Base-by-base conservation (phyloP, 2,888 invertebrate genomes). In the Ochropleura plecta region DNA sequence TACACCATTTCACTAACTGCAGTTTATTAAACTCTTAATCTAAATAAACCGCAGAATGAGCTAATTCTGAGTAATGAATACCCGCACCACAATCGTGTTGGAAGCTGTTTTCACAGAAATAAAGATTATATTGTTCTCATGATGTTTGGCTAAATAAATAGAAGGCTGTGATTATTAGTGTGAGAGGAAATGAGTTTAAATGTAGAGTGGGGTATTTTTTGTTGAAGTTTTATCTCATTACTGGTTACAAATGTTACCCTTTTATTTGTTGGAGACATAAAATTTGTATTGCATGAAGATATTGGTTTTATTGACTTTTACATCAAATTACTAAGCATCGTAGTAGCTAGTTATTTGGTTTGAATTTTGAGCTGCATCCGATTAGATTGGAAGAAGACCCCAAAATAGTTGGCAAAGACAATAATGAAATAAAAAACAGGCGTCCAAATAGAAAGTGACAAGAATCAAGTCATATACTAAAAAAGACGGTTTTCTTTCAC, bases 11-110 rank as follows among this genome's bases (percentile, higher is more conserved):
- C 48, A 65, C 65, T 72, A 79, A 76, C 79, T 73, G 30, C 48
- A 73, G 73, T 76, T 83, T 73, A 78, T 69, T 78, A 66, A 70
- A 85, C 64, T 76, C 66, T 42, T 66, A 69, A 78, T 86, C 75
- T 77, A 69, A 70, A 85, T 76, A n/a, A 80, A 78, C 68, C 20
- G 60, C 9, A 75, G 63, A 64, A 44, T 20, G 55, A 51, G 18
- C n/a, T 2, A 42, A 44, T n/a, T n/a, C 12, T 14, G 44, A 62
- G 30, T 66, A 40, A 78, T 63, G 44, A 72, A 76, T 74, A 78
- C 63, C 44, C n/a, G 18, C 57, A 70, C 74, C 74, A 51, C 69
- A 73, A 71, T 71, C 42, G 57, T 64, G 76, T 57, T 75, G 70
- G 78, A 64, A 78, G 66, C 70, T 78, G 42, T 73, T 66, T 81